Conservation (phyloP, 2,888 invertebrate species). For the Eremobia ochroleuca region DNA sequence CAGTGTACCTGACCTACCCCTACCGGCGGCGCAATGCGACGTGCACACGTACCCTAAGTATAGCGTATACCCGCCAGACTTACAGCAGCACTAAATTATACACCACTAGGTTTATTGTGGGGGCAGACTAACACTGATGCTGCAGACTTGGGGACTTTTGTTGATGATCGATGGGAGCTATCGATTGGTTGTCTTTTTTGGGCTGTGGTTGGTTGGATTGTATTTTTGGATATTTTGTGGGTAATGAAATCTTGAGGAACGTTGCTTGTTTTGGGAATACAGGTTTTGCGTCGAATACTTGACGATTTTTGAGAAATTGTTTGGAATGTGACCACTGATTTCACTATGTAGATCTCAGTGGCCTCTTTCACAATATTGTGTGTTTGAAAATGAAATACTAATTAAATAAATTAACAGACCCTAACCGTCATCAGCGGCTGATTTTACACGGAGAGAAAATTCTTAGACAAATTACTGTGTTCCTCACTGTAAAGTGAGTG, state of each 20-base stretch:
- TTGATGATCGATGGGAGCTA: slow-evolving; percentile 27
- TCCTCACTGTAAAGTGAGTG: no score
- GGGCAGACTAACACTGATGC: slow-evolving; percentile 65
- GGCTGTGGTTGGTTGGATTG: neutral
- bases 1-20: slow-evolving; percentile 81
- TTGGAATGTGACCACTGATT: neutral
- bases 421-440: neutral
- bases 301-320: neutral
- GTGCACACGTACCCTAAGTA: slow-evolving; percentile 59
- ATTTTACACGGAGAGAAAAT: no score
- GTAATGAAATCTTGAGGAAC: neutral
- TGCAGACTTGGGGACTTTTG: slow-evolving; percentile 73
- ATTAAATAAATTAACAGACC: no score
- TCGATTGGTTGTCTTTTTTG: slow-evolving; percentile 40
- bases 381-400: neutral
- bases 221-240: neutral
- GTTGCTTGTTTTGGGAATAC: neutral
- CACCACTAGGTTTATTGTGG: slow-evolving; percentile 84
- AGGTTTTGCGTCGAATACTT: neutral
- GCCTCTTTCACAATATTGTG: neutral
- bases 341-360: no score
- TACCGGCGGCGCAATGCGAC: slow-evolving; percentile 80
- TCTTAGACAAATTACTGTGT: no score
- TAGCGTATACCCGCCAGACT: slow-evolving; percentile 77
- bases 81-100: slow-evolving; percentile 84